Conservation (phyloP, 2,888 invertebrate species). For the Leucoptera coffeella region DNA sequence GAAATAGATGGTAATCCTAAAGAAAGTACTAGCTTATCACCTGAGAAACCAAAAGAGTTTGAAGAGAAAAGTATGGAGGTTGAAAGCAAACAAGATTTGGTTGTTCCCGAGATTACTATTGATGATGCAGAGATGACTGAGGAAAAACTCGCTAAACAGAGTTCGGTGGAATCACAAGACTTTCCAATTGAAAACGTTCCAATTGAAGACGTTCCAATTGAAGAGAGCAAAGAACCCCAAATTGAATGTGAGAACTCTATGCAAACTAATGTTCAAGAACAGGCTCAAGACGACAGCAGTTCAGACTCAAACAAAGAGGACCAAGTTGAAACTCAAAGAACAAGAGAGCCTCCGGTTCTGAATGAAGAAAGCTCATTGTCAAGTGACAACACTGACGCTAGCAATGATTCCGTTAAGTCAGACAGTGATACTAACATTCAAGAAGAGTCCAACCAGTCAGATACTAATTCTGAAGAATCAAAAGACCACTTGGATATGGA, state of each 20-base stretch:
- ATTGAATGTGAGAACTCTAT: constrained; percentile 11
- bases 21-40: constrained; percentile 2
- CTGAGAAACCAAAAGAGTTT: constrained; percentile 4
- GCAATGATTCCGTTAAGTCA: constrained; percentile 36
- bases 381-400: constrained; percentile 39
- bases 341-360: constrained; percentile 29
- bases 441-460: constrained; percentile 19
- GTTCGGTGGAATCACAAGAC: constrained; percentile 8
- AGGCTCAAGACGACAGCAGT: constrained; percentile 23
- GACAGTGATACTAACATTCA: constrained; percentile 18
- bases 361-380: constrained; percentile 43
- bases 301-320: constrained; percentile 29
- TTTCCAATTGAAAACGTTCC: constrained; percentile 1
- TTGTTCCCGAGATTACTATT: constrained; percentile 37
- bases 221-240: constrained; percentile 8
- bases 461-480: constrained; percentile 10
- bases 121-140: constrained; percentile 41
- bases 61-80: constrained; percentile 15
- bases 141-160: constrained; percentile 22
- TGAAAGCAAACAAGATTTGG: constrained; percentile 8
- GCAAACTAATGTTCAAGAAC: constrained; percentile 12
- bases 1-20: constrained; percentile 12
- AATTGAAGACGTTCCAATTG: constrained; percentile 2
- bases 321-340: constrained; percentile 22
- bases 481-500: too few species aligned